These are phyloP conservation scores for Aproaerema taeniolella DNA, from an alignment of 2,888 invertebrate genomes.

Conservation along the genomic window DNA sequence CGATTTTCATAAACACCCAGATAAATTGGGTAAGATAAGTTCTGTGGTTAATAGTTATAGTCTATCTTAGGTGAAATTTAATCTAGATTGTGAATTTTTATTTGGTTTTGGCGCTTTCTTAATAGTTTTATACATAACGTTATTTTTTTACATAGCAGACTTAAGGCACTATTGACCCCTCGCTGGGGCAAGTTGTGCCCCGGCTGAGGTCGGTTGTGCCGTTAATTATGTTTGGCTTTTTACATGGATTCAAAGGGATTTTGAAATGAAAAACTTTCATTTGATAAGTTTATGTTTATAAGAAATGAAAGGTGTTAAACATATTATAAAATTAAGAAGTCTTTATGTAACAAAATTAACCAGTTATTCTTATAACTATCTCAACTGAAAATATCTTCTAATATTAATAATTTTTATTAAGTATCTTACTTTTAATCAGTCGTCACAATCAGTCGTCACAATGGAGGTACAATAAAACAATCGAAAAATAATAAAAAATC, in stretches of 20 bases:
- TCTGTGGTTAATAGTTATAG: conserved; percentile 1
- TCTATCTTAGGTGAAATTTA: conserved; percentile 16
- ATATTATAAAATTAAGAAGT: background rate
- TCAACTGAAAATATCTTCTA: background rate
- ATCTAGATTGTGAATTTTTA: conserved; percentile 11
- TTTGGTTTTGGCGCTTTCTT: background rate
- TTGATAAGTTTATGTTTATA: conserved; percentile 5
- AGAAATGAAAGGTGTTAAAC: conserved; percentile 5
- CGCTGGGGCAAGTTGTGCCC: conserved; percentile 19
- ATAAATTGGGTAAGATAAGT: conserved; percentile 4
- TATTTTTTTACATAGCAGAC: conserved; percentile 12
- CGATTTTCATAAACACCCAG: conserved; percentile 14
- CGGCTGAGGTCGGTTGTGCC: conserved; percentile 15
- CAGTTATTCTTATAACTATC: background rate
- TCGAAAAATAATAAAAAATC: background rate
- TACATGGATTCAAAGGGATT: conserved; percentile 9
- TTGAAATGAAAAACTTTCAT: conserved; percentile 3
- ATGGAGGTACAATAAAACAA: too few species aligned
- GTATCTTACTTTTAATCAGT: conserved; percentile 3
- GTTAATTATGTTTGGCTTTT: conserved; percentile 9
- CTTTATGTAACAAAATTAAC: background rate
- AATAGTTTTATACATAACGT: conserved; percentile 8
- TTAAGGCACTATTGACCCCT: conserved; percentile 17
- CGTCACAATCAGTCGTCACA: too few species aligned
- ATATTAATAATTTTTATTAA: conserved; percentile 4